These are phyloP conservation scores for Oceanodroma tethys DNA, from an alignment of 2,113 vertebrate species.

Conservation along the genomic window DNA sequence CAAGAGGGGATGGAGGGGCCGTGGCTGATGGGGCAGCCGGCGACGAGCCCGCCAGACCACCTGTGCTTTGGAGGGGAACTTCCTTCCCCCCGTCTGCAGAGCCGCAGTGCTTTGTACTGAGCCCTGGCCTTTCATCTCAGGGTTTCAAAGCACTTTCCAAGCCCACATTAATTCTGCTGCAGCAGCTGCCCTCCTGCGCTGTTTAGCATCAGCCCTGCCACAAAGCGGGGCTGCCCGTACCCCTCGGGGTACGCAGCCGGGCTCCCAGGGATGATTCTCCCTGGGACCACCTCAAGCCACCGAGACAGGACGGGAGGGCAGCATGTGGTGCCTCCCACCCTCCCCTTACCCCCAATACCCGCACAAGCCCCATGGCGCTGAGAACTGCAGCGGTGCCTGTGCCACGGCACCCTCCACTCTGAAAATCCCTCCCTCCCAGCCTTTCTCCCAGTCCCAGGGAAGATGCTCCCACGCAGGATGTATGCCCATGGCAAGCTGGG, in stretches of 20 bases:
- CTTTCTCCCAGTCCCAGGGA: neutral
- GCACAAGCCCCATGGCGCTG: fast-evolving
- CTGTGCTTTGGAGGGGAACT: neutral
- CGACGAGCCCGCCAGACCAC: fast-evolving
- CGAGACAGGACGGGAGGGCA: neutral
- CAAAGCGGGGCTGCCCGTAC: fast-evolving
- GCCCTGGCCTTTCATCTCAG: neutral
- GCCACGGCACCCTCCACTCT: fast-evolving
- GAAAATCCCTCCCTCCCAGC: neutral
- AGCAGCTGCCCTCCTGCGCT: neutral
- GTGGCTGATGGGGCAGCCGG: neutral
- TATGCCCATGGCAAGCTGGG: fast-evolving
- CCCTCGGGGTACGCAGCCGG: fast-evolving
- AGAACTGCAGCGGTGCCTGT: neutral
- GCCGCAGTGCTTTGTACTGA: neutral
- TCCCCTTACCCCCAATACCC: neutral
- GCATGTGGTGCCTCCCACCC: neutral
- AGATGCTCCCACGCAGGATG: fast-evolving
- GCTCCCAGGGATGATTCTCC: neutral
- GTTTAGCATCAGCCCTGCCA: neutral
- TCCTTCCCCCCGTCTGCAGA: neutral
- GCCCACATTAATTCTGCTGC: neutral
- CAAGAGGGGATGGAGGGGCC: neutral
- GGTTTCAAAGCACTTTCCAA: neutral
- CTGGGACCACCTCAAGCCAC: neutral